Base-by-base conservation (phyloP, 2,113 vertebrate genomes). In the Psittacula cyanocephala region DNA sequence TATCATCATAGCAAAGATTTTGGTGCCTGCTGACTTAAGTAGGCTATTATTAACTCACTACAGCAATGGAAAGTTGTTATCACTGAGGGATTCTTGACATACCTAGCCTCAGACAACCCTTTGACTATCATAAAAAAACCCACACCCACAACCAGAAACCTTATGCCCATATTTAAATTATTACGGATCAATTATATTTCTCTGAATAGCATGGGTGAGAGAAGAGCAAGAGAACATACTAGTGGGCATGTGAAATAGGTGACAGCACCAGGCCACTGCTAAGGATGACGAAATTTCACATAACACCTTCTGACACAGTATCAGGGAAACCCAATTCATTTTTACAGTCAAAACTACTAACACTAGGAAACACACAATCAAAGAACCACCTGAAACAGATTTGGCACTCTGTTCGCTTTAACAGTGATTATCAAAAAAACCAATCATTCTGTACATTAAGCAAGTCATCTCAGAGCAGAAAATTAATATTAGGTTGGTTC, bases 1-100 rank as follows among this genome's bases (percentile, higher is more conserved):
- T 91, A 31, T 72, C 70, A 79, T 86, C 91, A 91, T 46, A 83
- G 67, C 7, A 19, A 86, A 78, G 47, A 84, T 49, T 92, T 65
- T 81, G 52, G 77, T 89, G 57, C 65, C 77, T 84, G 72, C 65
- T 93, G 79, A 90, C 75, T 82, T 39, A 84, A 84, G 80, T 6
- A 91, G 65, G 89, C 86, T 96, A 94, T 94, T 93, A 97, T 96
- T 95, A 96, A 93, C 95, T 84, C 72, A 64, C 77, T 49, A 72
- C 44, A 90, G 93, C 62, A 89, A 69, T 87, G 80, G 90, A 92
- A 97, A 95, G 69, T 76, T 89, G 72, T 76, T 96, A 97, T 95
- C 95, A 69, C 62, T 35, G 31, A 1, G 31, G 57, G 17, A 96
- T 93, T 91, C 88, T 93, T 95, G 52, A 90, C 92, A 94, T 84